Evolutionary conservation across 2,888 invertebrate genomes (phyloP), one percentile per base, ranked within the genome.

Genomic region (Caenorhabditis wallacei): DNA sequence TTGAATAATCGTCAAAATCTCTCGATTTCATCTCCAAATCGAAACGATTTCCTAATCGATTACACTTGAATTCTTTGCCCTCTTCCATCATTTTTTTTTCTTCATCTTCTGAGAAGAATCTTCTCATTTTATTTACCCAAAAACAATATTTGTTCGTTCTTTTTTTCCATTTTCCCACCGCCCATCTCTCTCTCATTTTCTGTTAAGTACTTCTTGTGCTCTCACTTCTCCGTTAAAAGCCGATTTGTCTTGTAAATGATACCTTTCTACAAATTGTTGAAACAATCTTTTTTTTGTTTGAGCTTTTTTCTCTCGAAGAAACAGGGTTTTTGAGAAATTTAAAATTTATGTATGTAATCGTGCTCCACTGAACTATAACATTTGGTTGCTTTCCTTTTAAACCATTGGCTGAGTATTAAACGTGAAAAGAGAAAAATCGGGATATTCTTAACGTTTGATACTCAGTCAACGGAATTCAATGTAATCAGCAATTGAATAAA

Each of bases 181-280:
- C 66, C 66, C 37, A 66, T 66, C 18, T 30, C 35, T 20, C 22
- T 16, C n/a, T n/a, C n/a, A n/a, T n/a, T 59, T 35, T 66, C 66
- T 66, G 66, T 66, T 66, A 66, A 66, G 66, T 66, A 66, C 20
- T 53, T 51, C 20, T 63, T 4, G 5, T 10, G 5, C 35, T 10
- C 10, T 4, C 35, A 4, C 35, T 11, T 16, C 51, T 53, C 51
- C 51, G 66, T 51, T 20, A 66, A 53, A 66, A 66, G 66, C 66
- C 66, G 66, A 66, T 66, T 66, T 66, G 66, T 53, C 66, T 66
- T 66, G 66, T 66, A 66, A 66, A 48, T 66, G 66, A 66, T 66
- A 66, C 66, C 37, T 48, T 18, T 18, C n/a, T n/a, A n/a, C n/a
- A n/a, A 18, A 18, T 48, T 48, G 18, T n/a, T 4, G 18, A 43